A percentile compares a stretch with the other conserved stretches of the same genome.
Conservation (phyloP, 92 coral and sea anemone genomes). For the Porites evermanni region DNA sequence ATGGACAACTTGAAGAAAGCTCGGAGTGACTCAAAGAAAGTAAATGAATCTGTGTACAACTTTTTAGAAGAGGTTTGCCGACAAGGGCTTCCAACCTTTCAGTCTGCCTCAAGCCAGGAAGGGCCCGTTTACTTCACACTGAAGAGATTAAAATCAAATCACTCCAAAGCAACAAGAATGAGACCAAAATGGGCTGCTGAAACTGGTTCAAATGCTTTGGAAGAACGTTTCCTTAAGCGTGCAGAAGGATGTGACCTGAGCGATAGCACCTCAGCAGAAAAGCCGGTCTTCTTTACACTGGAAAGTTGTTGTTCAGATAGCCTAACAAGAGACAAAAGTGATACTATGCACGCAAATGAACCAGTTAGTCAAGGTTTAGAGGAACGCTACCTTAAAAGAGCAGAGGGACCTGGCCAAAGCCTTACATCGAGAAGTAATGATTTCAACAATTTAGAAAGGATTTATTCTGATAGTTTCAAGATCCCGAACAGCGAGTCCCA, state of each 20-base stretch:
- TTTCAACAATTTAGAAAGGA: neutral
- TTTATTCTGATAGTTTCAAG: neutral
- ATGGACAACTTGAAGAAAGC: neutral
- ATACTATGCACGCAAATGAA: neutral
- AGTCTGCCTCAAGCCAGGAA: neutral
- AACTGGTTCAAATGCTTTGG: neutral
- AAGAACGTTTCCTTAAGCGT: neutral
- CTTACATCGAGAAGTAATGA: neutral
- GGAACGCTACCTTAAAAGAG: neutral
- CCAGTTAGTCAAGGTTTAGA: neutral
- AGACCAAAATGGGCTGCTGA: neutral
- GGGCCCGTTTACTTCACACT: slow-evolving; percentile 11
- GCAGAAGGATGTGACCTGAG: neutral
- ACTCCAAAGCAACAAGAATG: slow-evolving; percentile 19
- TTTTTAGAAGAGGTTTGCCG: slow-evolving; percentile 3
- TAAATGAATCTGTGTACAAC: slow-evolving; percentile 1
- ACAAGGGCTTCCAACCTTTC: neutral
- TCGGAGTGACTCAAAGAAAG: neutral
- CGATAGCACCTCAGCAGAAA: neutral
- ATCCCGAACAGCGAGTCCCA: neutral
- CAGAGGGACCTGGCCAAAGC: neutral
- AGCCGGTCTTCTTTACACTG: neutral
- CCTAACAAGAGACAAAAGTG: neutral
- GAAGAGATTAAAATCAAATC: slow-evolving; percentile 11
- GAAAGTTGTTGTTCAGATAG: neutral